Base-by-base conservation (phyloP, 1,140 invertebrate species). In the Drosophila littoralis region DNA sequence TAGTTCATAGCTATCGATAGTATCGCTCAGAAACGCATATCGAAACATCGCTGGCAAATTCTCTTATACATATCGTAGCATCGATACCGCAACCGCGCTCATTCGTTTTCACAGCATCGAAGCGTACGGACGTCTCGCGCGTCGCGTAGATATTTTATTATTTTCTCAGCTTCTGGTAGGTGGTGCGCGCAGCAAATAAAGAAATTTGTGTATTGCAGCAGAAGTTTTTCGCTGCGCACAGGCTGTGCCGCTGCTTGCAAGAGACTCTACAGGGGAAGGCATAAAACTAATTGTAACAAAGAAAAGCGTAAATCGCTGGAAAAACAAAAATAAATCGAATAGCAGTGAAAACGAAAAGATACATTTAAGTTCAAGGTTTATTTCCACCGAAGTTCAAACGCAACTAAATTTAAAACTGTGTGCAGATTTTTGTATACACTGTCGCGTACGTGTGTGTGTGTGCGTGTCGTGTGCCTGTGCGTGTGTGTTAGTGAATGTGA, bases 131-230 rank as follows among this genome's bases (percentile, higher is more conserved):
- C 81, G 81, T 85, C 52, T 51, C 69, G 81, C 78, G 81, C 78
- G 82, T 71, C 81, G 74, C 81, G 77, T 81, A 72, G 66, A 78
- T 65, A 86, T 69, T 79, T 86, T 85, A 85, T 84, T 68, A 85
- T 85, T 85, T 84, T 74, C 82, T 78, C 81, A 82, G 83, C 83
- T 77, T 73, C 64, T 67, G 64, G 79, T 67, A 66, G 79, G 71
- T 82, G 82, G 79, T 86, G 52, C 61, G 68, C 73, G 68, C 50
- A 76, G 74, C 68, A 67, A 79, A 77, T 77, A 79, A 79, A 73
- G 68, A 79, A 77, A 77, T 79, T 77, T 79, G 77, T 86, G 82
- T 86, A 86, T 78, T 88, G 83, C 83, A 88, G 83, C 83, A 89
- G 77, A 88, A 88, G 83, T 84, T 73, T 73, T 83, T 73, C 81